phyloP scores from a whole-genome alignment of 2,113 vertebrate species.

The Caranx melampygus region DNA sequence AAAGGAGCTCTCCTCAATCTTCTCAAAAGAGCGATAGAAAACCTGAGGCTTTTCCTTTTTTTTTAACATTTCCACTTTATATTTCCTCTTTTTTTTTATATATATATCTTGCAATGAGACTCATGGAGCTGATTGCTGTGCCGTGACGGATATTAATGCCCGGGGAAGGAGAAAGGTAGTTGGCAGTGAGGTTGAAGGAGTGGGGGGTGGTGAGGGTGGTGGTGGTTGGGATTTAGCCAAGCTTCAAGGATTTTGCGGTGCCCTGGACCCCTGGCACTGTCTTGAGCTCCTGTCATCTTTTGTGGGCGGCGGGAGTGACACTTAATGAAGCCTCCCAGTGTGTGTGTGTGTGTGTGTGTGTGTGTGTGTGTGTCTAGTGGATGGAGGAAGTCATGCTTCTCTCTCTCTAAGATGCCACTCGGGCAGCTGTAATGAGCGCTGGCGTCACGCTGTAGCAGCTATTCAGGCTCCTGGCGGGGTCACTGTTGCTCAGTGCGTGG shows the following conservation, averaged over 20 bases:
- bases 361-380: constrained; percentile 12
- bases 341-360: no score
- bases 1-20: constrained; percentile 44
- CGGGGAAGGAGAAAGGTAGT: constrained; percentile 37
- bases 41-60: constrained; percentile 33
- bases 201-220: background rate
- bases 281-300: constrained; percentile 44
- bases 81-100: constrained; percentile 11
- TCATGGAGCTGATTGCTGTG: constrained; percentile 30
- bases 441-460: constrained; percentile 42
- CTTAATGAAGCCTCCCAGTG: constrained; percentile 58
- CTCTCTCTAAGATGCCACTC: constrained; percentile 33
- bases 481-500: constrained; percentile 30
- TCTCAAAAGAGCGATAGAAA: constrained; percentile 41
- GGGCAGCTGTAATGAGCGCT: constrained; percentile 55
- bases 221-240: constrained; percentile 26
- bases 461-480: constrained; percentile 33
- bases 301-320: constrained; percentile 21
- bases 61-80: constrained; percentile 22
- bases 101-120: constrained; percentile 26
- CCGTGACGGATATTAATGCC: constrained; percentile 64
- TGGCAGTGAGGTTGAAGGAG: background rate
- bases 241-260: constrained; percentile 55
- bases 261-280: constrained; percentile 40
- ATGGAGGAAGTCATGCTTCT: constrained; percentile 49